Conservation (phyloP, 2,797 vertebrate species). For the Myiotriccus ornatus region DNA sequence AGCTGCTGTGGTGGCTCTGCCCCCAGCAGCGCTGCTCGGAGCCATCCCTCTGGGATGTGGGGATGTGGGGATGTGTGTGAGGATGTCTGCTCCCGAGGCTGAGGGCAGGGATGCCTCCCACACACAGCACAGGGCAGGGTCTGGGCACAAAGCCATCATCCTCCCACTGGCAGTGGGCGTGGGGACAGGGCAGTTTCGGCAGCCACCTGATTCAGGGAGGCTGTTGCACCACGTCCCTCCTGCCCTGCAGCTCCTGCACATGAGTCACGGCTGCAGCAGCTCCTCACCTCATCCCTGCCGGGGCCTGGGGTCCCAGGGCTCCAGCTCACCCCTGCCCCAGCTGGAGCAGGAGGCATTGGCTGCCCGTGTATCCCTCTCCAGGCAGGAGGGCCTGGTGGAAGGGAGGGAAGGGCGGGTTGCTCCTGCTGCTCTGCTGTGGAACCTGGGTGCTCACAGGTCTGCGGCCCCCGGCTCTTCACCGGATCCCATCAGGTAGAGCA, state of each 20-base stretch:
- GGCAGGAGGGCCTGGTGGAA: not conserved
- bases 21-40: fast-evolving
- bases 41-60: fast-evolving
- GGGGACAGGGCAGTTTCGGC: constrained; percentile 42
- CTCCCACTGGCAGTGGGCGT: not conserved
- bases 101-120: not conserved
- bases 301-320: not conserved
- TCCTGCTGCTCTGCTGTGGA: fast-evolving
- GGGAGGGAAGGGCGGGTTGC: not conserved
- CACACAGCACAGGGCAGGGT: not conserved
- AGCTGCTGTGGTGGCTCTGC: not conserved
- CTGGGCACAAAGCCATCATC: not conserved
- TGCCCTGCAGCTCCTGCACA: not conserved
- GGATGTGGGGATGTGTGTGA: fast-evolving
- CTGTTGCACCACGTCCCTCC: not conserved
- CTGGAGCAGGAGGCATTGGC: fast-evolving
- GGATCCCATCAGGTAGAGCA: not conserved
- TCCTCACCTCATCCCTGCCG: not conserved
- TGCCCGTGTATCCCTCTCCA: fast-evolving
- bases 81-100: not conserved
- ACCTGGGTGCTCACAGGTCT: fast-evolving
- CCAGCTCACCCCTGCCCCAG: not conserved
- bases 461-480: fast-evolving
- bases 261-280: constrained; percentile 16
- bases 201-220: constrained; percentile 15